phyloP scores from a whole-genome alignment of 2,888 invertebrate species.

The Diogma glabrata region DNA sequence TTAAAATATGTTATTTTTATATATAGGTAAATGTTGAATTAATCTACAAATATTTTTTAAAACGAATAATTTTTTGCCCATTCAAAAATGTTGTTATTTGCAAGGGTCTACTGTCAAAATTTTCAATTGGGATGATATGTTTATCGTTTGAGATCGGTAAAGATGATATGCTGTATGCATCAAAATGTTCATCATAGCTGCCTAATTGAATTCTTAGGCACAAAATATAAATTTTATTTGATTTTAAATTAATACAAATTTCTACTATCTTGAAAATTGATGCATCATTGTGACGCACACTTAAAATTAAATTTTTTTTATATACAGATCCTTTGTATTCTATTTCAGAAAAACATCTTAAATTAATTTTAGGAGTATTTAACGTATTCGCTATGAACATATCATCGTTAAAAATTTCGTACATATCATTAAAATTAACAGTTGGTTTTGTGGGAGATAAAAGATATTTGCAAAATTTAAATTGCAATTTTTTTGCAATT shows the following conservation, averaged over 20 bases:
- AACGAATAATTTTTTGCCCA: background rate
- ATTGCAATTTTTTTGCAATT: background rate
- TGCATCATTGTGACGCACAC: background rate
- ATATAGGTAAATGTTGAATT: background rate
- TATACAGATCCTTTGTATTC: background rate
- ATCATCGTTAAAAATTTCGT: background rate
- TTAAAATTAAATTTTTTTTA: background rate
- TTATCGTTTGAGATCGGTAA: background rate
- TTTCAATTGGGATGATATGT: background rate
- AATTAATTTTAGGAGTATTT: background rate
- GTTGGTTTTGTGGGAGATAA: background rate
- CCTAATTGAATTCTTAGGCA: background rate
- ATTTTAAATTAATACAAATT: background rate
- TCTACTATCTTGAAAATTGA: background rate
- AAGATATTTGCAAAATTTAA: background rate
- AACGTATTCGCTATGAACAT: background rate
- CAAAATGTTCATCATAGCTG: background rate
- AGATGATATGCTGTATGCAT: background rate
- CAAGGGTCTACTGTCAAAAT: background rate
- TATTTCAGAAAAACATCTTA: background rate
- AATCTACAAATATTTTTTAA: background rate
- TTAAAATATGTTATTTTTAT: too few relatives aligned
- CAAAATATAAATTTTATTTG: background rate
- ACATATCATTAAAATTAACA: background rate
- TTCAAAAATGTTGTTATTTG: background rate